Base-by-base conservation (phyloP, 1,140 invertebrate genomes). In the Carposina sasakii region DNA sequence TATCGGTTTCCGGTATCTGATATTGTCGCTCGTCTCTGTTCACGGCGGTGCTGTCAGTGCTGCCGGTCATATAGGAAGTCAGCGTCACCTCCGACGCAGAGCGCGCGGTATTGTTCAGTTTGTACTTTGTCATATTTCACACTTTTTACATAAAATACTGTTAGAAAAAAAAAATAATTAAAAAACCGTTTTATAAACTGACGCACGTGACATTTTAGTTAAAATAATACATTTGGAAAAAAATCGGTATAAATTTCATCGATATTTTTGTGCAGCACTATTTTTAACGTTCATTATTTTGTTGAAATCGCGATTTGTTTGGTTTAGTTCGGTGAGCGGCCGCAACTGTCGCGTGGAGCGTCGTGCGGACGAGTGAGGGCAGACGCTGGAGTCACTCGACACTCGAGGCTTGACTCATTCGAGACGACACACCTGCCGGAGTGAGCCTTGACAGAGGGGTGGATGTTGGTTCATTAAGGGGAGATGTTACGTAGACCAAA, bases 121-220 rank as follows among this genome's bases (percentile, higher is more conserved):
- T 86, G 57, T 85, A 86, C 58, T 86, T 86, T 10, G 85, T 86
- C 85, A 86, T 86, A 23, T 41, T 67, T 42, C 34, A 54, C 28
- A 15, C 22, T 36, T 47, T 15, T 26, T 6, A 12, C 12, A 26
- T 26, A 6, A 33, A 33, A 33, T 33, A 33, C 4, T 33, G 8
- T 8, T 33, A 33, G 13, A 33, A 33, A 33, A 8, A 33, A n/a
- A n/a, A 17, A 6, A 10, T 23, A 41, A 42, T 68, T 66, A 76
- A 52, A 71, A 73, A 26, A 57, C 48, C 3, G 67, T 71, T 66
- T 70, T 75, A 55, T 65, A 73, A 10, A 51, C 45, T 2, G 69
- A 73, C 6, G 61, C 75, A 5, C 72, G 69, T 30, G 69, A 69
- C 76, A 79, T 78, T 59, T 65, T 70, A n/a, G n/a, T n/a, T n/a